Evolutionary conservation across 2,113 vertebrate species (phyloP).

Genomic region (Rhinopomastus cyanomelas): DNA sequence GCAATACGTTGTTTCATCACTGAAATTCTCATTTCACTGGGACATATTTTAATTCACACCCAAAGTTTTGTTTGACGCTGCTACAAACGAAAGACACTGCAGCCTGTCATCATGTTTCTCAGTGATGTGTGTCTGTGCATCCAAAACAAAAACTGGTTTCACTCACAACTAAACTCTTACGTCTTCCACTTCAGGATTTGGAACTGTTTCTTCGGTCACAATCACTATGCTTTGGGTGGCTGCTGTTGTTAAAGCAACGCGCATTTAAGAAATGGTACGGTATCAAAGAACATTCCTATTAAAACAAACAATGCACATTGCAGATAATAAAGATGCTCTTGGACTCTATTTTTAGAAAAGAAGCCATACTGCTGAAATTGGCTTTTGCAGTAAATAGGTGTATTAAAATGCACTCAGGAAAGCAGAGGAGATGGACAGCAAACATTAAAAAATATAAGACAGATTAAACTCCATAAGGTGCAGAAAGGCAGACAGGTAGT

Average conservation of each 20-base stretch:
- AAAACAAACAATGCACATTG: not conserved
- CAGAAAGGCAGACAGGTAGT: not conserved
- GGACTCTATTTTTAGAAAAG: constrained; percentile 24
- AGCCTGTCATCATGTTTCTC: not conserved
- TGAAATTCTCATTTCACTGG: not conserved
- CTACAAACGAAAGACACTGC: not conserved
- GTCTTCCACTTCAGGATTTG: not conserved
- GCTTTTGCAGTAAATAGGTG: not conserved
- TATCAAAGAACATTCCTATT: not conserved
- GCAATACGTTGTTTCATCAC: not conserved
- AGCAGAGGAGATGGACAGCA: not conserved
- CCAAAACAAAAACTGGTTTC: not conserved
- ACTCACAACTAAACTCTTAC: not conserved
- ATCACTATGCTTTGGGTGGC: not conserved
- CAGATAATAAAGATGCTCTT: not conserved
- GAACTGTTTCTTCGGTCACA: not conserved
- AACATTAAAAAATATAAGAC: not conserved
- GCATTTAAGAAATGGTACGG: not conserved
- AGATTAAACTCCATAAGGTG: not conserved
- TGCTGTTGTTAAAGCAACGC: not conserved
- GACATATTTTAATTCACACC: not conserved
- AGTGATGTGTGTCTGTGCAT: fast-evolving
- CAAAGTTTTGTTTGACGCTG: not conserved
- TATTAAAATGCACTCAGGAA: constrained; percentile 12
- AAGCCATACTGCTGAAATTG: not conserved